Evolutionary conservation across 2,113 vertebrate genomes (phyloP).

Genomic region (Panthera tigris): DNA sequence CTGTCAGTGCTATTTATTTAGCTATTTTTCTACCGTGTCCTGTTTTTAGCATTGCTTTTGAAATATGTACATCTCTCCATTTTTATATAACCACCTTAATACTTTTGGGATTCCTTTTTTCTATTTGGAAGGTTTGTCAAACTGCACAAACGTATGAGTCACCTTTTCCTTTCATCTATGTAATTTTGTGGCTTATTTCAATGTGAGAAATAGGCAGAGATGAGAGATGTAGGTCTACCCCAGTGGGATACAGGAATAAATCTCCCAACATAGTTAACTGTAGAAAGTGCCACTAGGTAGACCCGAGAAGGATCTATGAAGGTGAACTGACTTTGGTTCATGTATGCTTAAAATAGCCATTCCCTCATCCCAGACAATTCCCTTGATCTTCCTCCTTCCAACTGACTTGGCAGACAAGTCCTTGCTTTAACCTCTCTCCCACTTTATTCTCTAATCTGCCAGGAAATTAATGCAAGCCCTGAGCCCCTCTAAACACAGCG

Average conservation of each 20-base stretch:
- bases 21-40: neutral
- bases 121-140: constrained; percentile 14
- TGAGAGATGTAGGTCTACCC: constrained; percentile 52
- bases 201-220: constrained; percentile 48
- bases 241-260: constrained; percentile 52
- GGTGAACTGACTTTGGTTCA: constrained; percentile 57
- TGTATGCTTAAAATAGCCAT: constrained; percentile 68
- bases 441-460: constrained; percentile 58
- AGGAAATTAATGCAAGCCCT: constrained; percentile 54
- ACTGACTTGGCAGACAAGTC: constrained; percentile 57
- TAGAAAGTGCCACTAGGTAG: constrained; percentile 24
- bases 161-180: constrained; percentile 15
- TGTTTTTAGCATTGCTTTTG: neutral
- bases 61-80: neutral
- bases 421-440: constrained; percentile 66
- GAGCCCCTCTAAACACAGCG: constrained; percentile 11
- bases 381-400: constrained; percentile 60
- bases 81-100: constrained; percentile 20
- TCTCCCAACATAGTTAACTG: constrained; percentile 9
- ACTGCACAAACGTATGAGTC: neutral
- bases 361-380: constrained; percentile 44
- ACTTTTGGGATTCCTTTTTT: neutral
- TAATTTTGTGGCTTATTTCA: constrained; percentile 50
- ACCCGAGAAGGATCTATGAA: constrained; percentile 54
- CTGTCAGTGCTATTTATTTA: neutral